These are phyloP conservation scores for Cuniculus paca DNA, from an alignment of 2,797 vertebrate species.

Conservation along the genomic window DNA sequence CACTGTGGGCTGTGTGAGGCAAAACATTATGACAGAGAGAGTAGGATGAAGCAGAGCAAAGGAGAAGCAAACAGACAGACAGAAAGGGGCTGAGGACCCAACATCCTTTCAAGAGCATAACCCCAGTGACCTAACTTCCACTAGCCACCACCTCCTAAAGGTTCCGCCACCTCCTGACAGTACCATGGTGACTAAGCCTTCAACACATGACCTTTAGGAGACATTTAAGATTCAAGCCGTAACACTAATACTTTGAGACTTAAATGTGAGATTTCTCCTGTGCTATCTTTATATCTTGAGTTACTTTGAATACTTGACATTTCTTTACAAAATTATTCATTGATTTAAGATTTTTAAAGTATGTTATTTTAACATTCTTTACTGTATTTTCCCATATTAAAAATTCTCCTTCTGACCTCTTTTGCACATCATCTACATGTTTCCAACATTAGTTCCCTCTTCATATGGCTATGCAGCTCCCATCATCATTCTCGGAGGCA, in stretches of 20 bases:
- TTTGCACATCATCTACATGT: neutral
- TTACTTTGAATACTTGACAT: neutral
- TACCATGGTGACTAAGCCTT: neutral
- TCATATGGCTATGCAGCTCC: neutral
- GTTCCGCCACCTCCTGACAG: neutral
- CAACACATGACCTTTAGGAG: neutral
- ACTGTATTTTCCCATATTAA: neutral
- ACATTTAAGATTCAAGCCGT: neutral
- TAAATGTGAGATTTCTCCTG: neutral
- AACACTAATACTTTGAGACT: neutral
- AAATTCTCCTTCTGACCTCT: neutral
- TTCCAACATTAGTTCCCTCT: neutral
- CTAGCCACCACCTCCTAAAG: neutral
- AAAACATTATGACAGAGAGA: neutral
- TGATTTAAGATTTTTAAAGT: neutral
- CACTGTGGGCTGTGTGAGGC: neutral
- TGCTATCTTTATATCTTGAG: neutral
- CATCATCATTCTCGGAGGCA: neutral
- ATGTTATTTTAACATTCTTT: neutral
- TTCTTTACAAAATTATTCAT: slow-evolving; percentile 10
- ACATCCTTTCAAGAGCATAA: neutral
- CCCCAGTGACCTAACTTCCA: neutral
- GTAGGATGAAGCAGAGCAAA: neutral
- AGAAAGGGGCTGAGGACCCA: neutral
- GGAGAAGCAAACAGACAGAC: neutral